Evolutionary conservation across 2,113 vertebrate genomes (phyloP), one percentile per base, ranked within the genome.

Genomic region (Lagopus leucura): DNA sequence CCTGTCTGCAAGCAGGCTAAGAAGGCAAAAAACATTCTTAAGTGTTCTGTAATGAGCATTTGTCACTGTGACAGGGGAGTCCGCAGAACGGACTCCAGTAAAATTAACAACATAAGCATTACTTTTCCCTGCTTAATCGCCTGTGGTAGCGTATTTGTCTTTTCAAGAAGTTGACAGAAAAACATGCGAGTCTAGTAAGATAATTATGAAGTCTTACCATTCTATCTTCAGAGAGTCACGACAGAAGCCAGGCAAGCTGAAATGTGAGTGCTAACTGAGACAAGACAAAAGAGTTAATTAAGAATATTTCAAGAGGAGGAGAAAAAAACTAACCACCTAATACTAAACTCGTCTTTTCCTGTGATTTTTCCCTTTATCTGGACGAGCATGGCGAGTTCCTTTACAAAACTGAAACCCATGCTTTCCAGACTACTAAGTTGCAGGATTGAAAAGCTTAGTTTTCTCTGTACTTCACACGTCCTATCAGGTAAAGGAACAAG

Each of bases 11-110:
- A 43, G 52, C 18, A 58, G 63, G n/a, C 21, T 63, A 47, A 36
- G 58, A 67, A 69, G 47, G 16, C n/a, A 80, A 10, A 38, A 63
- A 42, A 11, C 13, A 43, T 13, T 75, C 28, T 25, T 42, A 34
- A 11, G 52, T 42, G 63, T 83, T 47, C 64, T 54, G 1, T 72
- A 79, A 86, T 5, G 10, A 27, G 8, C 19, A 38, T 52, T 36
- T 57, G 6, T 52, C 85, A 74, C 45, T 13, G 17, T 0, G 0
- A 40, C 15, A 60, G 34, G 1, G 42, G 15, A 43, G 8, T 48
- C 65, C 65, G 74, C 45, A 60, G 79, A 60, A 70, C 36, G 73
- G 20, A 40, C 6, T 4, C 10, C 28, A 30, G n/a, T 74, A 57
- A 90, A 74, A 15, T 47, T 66, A 78, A 70, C 13, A 12, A 10